phyloP scores from a whole-genome alignment of 2,113 vertebrate genomes.

The Athene cunicularia region DNA sequence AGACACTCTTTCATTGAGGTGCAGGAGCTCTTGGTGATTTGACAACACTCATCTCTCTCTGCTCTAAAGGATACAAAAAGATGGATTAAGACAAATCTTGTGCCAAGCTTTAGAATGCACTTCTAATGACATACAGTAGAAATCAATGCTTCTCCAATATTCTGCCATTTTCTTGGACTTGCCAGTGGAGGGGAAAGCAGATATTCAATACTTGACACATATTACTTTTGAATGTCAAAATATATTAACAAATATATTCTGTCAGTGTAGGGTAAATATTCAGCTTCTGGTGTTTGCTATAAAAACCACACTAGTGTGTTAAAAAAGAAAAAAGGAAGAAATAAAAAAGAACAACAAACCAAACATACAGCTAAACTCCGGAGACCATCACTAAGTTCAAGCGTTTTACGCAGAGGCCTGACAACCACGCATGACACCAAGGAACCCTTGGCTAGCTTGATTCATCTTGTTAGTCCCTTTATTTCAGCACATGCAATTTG shows the following conservation, averaged over 20 bases:
- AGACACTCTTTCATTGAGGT: background rate
- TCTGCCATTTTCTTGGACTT: background rate
- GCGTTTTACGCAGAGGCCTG: background rate
- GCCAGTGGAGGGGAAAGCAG: constrained; percentile 39
- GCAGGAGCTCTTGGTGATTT: background rate
- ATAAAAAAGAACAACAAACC: accelerated
- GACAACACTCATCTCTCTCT: background rate
- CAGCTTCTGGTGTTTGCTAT: background rate
- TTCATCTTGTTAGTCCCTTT: background rate
- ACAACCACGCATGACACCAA: background rate
- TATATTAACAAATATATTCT: background rate
- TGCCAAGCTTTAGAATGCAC: constrained; percentile 33
- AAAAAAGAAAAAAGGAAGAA: background rate
- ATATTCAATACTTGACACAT: constrained; percentile 13
- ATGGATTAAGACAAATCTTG: constrained; percentile 31
- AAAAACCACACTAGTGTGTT: background rate
- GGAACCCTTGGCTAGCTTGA: background rate
- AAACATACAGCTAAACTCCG: background rate
- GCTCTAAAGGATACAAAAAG: background rate
- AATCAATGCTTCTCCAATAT: constrained; percentile 32
- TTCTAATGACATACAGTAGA: background rate
- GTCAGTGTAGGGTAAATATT: background rate
- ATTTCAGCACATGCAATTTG: background rate
- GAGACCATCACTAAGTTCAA: background rate
- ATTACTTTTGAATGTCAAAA: constrained; percentile 12